Conservation (phyloP, 1,140 invertebrate genomes). For the Drosophila insularis region DNA sequence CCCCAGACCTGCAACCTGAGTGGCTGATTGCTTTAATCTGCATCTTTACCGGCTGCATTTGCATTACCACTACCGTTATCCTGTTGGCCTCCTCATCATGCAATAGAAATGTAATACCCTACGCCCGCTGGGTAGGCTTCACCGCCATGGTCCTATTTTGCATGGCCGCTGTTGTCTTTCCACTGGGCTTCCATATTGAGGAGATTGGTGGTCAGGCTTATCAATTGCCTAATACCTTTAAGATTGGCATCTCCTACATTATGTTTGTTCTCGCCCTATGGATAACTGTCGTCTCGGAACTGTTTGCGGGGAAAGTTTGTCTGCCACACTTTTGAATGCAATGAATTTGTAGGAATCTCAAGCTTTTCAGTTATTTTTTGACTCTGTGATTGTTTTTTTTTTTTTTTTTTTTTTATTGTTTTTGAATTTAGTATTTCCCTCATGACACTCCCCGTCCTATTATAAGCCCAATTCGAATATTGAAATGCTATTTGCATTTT, state of each 20-base stretch:
- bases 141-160: constrained; percentile 98
- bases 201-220: constrained; percentile 98
- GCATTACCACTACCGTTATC: constrained; percentile 95
- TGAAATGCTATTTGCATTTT: constrained; percentile 6
- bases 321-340: constrained; percentile 92
- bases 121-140: constrained; percentile 97
- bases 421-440: constrained; percentile 11
- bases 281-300: constrained; percentile 97
- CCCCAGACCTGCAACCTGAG: constrained; percentile 92
- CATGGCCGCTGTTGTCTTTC: constrained; percentile 96
- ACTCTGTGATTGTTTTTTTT: too few species aligned
- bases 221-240: constrained; percentile 96
- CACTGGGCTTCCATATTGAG: constrained; percentile 96
- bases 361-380: constrained; percentile 48
- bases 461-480: not conserved
- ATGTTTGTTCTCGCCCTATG: constrained; percentile 96
- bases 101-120: constrained; percentile 94
- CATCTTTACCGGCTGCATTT: constrained; percentile 96
- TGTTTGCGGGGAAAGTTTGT: constrained; percentile 99
- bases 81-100: constrained; percentile 93
- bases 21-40: constrained; percentile 95
- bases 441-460: not conserved
- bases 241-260: constrained; percentile 98
- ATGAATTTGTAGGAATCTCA: constrained; percentile 1
- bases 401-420: constrained; percentile 21